A percentile compares a stretch with the other conserved stretches of the same genome.
phyloP scores from a whole-genome alignment of 64 coral and sea anemone genomes.

The Montipora cactus region DNA sequence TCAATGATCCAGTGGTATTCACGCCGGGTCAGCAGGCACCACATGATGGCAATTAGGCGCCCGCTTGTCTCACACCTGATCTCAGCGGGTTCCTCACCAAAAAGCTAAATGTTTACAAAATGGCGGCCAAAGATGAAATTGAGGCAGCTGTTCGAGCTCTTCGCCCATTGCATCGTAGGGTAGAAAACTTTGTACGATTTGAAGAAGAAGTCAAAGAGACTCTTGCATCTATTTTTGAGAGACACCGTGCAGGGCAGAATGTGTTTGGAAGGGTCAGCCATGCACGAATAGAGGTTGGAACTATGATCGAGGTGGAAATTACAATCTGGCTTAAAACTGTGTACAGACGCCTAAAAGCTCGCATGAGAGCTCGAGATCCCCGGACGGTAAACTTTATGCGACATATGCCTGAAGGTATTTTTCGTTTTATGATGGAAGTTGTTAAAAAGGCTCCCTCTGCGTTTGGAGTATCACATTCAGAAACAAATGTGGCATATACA shows the following conservation, averaged over 20 bases:
- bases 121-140: neutral
- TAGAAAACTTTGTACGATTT: constrained; percentile 23
- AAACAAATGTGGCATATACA: too few species aligned
- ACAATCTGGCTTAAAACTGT: neutral
- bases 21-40: neutral
- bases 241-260: neutral
- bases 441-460: too few species aligned
- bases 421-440: neutral
- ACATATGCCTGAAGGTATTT: constrained; percentile 13
- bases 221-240: neutral
- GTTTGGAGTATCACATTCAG: too few species aligned
- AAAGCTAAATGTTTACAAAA: too few species aligned
- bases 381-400: constrained; percentile 13
- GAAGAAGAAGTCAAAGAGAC: constrained; percentile 38
- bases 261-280: neutral
- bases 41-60: neutral
- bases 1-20: constrained; percentile 55
- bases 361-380: constrained; percentile 11
- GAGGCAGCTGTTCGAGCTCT: neutral
- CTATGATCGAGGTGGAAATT: neutral
- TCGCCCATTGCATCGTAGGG: neutral
- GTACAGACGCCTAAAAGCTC: constrained; percentile 6
- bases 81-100: neutral
- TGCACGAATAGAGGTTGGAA: neutral
- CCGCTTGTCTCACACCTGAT: neutral